Evolutionary conservation across 2,113 vertebrate species (phyloP).

Genomic region (Hassar affinis): DNA sequence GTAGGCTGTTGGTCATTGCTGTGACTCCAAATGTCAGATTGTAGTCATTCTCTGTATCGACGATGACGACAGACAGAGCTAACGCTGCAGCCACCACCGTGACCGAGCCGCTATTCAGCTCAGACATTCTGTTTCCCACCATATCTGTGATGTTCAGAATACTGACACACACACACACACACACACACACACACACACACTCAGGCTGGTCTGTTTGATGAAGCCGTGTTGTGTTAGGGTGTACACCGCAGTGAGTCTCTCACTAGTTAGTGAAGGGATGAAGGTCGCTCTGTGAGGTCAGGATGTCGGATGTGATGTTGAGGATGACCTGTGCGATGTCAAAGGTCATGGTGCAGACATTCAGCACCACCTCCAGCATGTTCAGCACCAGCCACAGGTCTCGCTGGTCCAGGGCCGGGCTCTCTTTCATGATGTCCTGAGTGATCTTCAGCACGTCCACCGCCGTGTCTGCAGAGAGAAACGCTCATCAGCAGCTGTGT

Average conservation of each 20-base stretch:
- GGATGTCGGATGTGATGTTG: conserved; percentile 68
- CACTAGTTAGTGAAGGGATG: conserved; percentile 71
- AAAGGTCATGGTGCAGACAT: conserved; percentile 56
- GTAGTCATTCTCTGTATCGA: conserved; percentile 65
- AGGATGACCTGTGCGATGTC: conserved; percentile 65
- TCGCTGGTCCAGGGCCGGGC: conserved; percentile 48
- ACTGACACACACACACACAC: conserved; percentile 61
- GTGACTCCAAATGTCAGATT: conserved; percentile 78
- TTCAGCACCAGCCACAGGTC: conserved; percentile 66
- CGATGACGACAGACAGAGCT: conserved; percentile 71
- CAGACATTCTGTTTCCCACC: conserved; percentile 76
- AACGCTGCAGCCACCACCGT: conserved; percentile 66
- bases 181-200: conserved; percentile 9
- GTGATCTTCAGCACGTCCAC: conserved; percentile 68
- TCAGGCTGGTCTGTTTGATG: background rate
- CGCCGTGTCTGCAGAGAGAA: conserved; percentile 61
- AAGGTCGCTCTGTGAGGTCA: conserved; percentile 68
- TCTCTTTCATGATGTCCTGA: conserved; percentile 54
- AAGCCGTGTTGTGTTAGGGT: background rate
- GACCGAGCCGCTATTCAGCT: conserved; percentile 59
- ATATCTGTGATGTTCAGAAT: conserved; percentile 79
- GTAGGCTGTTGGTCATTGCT: conserved; percentile 59
- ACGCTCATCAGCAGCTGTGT: background rate
- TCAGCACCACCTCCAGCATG: conserved; percentile 64
- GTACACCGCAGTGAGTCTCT: conserved; percentile 29